Evolutionary conservation across 2,113 vertebrate genomes (phyloP).

Genomic region (Scalopus aquaticus): DNA sequence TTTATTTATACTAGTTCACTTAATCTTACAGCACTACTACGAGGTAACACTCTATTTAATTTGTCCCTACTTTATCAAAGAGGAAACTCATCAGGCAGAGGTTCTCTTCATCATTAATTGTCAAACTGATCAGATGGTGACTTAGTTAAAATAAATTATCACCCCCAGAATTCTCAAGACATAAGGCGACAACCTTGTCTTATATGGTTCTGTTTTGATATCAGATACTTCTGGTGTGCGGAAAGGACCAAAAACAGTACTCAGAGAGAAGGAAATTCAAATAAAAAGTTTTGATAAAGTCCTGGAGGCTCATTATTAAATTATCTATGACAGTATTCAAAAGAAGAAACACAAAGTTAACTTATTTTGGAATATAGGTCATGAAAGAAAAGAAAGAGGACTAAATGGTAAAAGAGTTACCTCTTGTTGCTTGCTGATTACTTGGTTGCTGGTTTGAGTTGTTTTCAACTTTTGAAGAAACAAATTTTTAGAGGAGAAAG

Average conservation of each 20-base stretch:
- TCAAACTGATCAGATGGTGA: not conserved
- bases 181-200: not conserved
- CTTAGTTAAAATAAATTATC: not conserved
- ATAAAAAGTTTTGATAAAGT: not conserved
- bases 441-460: not conserved
- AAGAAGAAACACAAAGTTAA: not conserved
- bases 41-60: not conserved
- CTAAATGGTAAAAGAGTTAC: not conserved
- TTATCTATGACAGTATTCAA: not conserved
- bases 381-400: constrained; percentile 1
- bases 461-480: not conserved
- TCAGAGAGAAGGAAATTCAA: not conserved
- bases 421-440: not conserved
- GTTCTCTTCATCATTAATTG: not conserved
- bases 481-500: not conserved
- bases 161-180: not conserved
- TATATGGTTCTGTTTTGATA: not conserved
- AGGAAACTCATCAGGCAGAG: not conserved
- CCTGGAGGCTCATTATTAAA: not conserved
- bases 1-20: not conserved
- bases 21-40: not conserved
- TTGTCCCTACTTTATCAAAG: not conserved
- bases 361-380: not conserved
- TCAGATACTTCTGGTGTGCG: not conserved
- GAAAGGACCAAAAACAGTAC: not conserved